phyloP scores from a whole-genome alignment of 2,113 vertebrate species.

The Pseudorectes ferrugineus region DNA sequence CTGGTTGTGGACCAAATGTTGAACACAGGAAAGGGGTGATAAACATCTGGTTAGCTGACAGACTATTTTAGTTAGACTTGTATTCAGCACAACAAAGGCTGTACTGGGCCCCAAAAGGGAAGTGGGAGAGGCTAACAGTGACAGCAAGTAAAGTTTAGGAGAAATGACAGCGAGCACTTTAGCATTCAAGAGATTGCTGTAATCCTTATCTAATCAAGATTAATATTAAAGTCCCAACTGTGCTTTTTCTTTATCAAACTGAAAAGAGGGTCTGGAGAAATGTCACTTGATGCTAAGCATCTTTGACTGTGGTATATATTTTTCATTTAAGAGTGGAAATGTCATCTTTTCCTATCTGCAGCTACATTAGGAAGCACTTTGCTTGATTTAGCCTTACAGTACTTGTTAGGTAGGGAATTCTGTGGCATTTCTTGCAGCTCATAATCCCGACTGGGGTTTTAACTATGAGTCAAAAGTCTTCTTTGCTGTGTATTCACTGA shows the following conservation, averaged over 20 bases:
- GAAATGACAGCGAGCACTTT: not conserved
- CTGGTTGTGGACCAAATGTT: not conserved
- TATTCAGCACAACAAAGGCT: not conserved
- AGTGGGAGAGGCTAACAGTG: not conserved
- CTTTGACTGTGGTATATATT: not conserved
- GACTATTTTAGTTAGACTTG: not conserved
- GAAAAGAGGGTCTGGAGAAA: not conserved
- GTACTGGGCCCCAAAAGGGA: not conserved
- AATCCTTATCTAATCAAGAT: slow-evolving; percentile 18
- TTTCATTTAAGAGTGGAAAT: slow-evolving; percentile 41
- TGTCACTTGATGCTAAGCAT: not conserved
- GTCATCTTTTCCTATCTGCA: slow-evolving; percentile 8
- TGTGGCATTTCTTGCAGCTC: not conserved
- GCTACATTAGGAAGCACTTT: not conserved
- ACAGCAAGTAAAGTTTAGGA: not conserved
- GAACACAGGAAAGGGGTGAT: not conserved
- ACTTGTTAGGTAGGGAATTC: not conserved
- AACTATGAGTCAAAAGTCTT: slow-evolving; percentile 13
- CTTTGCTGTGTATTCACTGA: slow-evolving; percentile 24
- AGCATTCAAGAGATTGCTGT: not conserved
- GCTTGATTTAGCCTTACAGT: not conserved
- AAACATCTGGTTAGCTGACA: not conserved
- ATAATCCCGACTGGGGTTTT: slow-evolving; percentile 21
- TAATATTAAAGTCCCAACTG: not conserved
- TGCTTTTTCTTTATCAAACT: not conserved